Evolutionary conservation across 2,888 invertebrate genomes (phyloP), one percentile per base, ranked within the genome.

Genomic region (Acrobasis consociella): DNA sequence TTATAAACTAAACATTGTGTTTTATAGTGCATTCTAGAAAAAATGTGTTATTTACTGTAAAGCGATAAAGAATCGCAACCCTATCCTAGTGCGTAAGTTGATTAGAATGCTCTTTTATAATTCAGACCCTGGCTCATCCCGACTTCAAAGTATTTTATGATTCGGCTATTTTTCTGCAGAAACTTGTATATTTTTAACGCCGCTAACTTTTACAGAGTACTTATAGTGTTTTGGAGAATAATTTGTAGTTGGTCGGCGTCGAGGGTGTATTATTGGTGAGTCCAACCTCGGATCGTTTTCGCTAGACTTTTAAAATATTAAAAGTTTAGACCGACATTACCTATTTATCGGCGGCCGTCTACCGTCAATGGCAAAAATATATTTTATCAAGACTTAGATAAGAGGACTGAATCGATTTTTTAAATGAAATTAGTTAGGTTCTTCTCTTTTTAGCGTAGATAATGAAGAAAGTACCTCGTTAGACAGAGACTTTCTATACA

Each of bases 201-300:
- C 51, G 16, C 46, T 49, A 63, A 63, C 46, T 62, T 62, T 51
- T 50, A 17, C 16, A n/a, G 62, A 46, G 42, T 39, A 22, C 22
- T 22, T 22, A 42, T 55, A 42, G 22, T 66, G 58, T 68, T 68
- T 71, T 66, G 65, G 65, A 62, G 70, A 71, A 75, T 70, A 74
- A 72, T 79, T 77, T 73, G 73, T 76, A 77, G 75, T 75, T 77
- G 49, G 67, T 64, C 46, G 63, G 71, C 71, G 72, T 70, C 59
- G 68, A 58, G 61, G 65, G 65, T 67, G 66, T 69, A 72, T 70
- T 68, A 69, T 72, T 63, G 69, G 69, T 69, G 69, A 63, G 67
- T 67, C 68, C 65, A 64, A 51, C 65, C 66, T 65, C 52, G 31
- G 13, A 13, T 56, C 56, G 39, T 10, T 10, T 42, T 16, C 39